phyloP scores from a whole-genome alignment of 2,113 vertebrate species.

The Anoplopoma fimbria region DNA sequence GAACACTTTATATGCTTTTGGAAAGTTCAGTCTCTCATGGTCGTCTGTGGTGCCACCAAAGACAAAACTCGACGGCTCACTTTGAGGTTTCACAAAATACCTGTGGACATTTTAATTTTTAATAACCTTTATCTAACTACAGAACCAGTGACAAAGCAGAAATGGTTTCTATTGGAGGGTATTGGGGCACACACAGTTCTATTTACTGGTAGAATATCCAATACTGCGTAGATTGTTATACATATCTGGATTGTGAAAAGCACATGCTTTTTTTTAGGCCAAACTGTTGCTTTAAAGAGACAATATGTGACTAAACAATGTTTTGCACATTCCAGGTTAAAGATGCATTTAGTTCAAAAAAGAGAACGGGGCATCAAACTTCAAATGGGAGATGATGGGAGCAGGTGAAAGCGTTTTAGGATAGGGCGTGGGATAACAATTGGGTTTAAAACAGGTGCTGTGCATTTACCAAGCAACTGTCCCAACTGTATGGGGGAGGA shows the following conservation, averaged over 20 bases:
- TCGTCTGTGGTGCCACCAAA: neutral
- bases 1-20: neutral
- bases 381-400: neutral
- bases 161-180: neutral
- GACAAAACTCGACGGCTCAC: neutral
- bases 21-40: neutral
- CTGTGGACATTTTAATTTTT: constrained; percentile 19
- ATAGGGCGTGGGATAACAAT: constrained; percentile 59
- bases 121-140: constrained; percentile 8
- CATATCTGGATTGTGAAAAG: neutral
- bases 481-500: constrained; percentile 40
- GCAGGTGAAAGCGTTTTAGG: constrained; percentile 31
- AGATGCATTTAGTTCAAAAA: constrained; percentile 2
- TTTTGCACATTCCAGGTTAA: neutral
- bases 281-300: constrained; percentile 19
- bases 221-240: neutral
- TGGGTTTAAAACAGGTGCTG: constrained; percentile 70
- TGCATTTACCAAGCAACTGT: constrained; percentile 65
- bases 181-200: neutral
- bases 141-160: constrained; percentile 13
- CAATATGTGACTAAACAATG: neutral
- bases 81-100: constrained; percentile 6
- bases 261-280: neutral
- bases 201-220: constrained; percentile 6
- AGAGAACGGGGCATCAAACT: neutral